These are phyloP conservation scores for Bicyclus anynana DNA, from an alignment of 1,140 invertebrate genomes.

Conservation along the genomic window DNA sequence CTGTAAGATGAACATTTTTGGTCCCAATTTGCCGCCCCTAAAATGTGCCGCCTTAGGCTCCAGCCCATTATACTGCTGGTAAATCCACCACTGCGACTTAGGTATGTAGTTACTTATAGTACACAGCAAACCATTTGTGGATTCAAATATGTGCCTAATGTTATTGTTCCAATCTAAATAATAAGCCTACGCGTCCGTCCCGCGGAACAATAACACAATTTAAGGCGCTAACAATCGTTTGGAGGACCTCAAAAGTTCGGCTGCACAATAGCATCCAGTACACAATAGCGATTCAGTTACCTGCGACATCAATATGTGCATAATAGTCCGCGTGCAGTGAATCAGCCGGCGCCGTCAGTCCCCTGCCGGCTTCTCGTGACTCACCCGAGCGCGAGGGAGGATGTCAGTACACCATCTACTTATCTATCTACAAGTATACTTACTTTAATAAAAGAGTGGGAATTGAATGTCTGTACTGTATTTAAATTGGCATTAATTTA, in stretches of 20 bases:
- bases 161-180: slow-evolving; percentile 63
- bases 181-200: slow-evolving; percentile 54
- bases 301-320: slow-evolving; percentile 74
- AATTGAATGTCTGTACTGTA: too few species aligned
- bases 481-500: too few species aligned
- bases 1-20: too few species aligned
- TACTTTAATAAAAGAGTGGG: too few species aligned
- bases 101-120: neutral
- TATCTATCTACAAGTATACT: too few species aligned
- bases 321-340: slow-evolving; percentile 60
- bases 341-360: slow-evolving; percentile 37
- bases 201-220: slow-evolving; percentile 57
- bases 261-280: slow-evolving; percentile 70
- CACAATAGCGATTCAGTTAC: slow-evolving; percentile 73
- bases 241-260: slow-evolving; percentile 66
- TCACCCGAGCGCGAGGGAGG: slow-evolving; percentile 34
- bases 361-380: slow-evolving; percentile 25
- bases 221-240: slow-evolving; percentile 68
- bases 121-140: slow-evolving; percentile 21
- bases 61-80: too few species aligned
- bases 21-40: too few species aligned
- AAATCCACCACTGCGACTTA: too few species aligned
- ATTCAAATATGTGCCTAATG: slow-evolving; percentile 33
- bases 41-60: too few species aligned
- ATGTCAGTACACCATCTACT: too few species aligned